A percentile compares a stretch with the other conserved stretches of the same genome.
These are phyloP conservation scores for Morpho deidamia DNA, from an alignment of 2,888 invertebrate species.

Conservation along the genomic window DNA sequence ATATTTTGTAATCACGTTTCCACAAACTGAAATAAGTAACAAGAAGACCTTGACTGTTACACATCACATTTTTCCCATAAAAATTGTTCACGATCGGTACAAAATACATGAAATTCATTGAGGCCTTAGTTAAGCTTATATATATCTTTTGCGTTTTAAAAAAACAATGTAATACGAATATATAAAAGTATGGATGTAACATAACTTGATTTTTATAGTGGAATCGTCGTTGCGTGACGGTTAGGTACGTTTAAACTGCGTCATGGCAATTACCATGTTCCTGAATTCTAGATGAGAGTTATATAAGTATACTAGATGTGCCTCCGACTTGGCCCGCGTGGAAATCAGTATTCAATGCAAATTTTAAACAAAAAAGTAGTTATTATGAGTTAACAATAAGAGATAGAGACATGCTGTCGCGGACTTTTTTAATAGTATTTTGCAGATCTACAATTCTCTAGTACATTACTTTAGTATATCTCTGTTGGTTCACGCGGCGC, in stretches of 20 bases:
- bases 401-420: no score
- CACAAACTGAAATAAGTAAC: constrained; percentile 12
- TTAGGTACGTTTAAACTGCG: constrained; percentile 35
- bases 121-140: constrained; percentile 41
- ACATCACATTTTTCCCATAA: constrained; percentile 42
- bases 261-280: constrained; percentile 60
- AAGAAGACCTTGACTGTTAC: constrained; percentile 41
- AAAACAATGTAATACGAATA: constrained; percentile 31
- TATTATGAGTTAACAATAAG: no score
- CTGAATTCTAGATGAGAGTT: constrained; percentile 6
- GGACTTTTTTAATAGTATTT: no score
- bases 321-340: no score
- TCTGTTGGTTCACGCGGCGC: no score
- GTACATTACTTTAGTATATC: no score
- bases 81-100: constrained; percentile 35
- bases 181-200: constrained; percentile 14
- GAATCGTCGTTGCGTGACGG: constrained; percentile 66
- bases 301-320: background rate
- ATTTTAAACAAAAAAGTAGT: no score
- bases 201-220: constrained; percentile 41
- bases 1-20: background rate
- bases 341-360: no score
- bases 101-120: constrained; percentile 43
- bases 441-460: no score
- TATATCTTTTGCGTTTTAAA: constrained; percentile 31